Evolutionary conservation across 2,113 vertebrate species (phyloP).

Genomic region (Leptocoma aspasia): DNA sequence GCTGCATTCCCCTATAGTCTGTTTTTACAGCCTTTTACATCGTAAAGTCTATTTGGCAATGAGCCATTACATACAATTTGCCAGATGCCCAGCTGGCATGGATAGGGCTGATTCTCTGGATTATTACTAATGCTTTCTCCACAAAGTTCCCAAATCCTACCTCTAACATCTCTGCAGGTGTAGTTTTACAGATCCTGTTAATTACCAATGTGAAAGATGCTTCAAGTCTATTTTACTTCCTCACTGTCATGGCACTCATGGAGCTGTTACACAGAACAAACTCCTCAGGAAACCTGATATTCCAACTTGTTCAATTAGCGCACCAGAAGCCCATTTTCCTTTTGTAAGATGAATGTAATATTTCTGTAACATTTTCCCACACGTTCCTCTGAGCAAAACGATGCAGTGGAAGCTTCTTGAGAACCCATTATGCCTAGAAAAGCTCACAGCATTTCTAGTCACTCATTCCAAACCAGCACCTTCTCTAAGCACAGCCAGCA

Average conservation of each 20-base stretch:
- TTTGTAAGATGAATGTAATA: not conserved
- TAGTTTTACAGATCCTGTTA: not conserved
- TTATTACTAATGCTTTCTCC: not conserved
- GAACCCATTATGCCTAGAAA: not conserved
- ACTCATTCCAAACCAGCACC: not conserved
- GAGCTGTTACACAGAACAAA: not conserved
- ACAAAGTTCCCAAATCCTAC: not conserved
- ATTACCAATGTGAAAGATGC: not conserved
- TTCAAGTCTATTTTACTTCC: not conserved
- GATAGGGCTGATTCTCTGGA: not conserved
- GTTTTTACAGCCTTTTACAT: not conserved
- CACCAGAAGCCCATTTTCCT: not conserved
- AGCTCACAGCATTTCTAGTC: not conserved
- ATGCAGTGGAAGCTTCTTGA: not conserved
- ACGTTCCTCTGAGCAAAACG: rapidly evolving
- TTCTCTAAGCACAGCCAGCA: too few species aligned
- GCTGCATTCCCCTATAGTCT: not conserved
- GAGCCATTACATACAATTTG: not conserved
- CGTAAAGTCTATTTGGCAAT: not conserved
- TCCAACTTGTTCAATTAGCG: not conserved
- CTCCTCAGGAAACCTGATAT: not conserved
- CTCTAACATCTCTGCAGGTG: not conserved
- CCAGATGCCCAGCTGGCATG: not conserved
- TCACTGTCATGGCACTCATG: not conserved
- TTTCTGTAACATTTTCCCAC: not conserved